These are phyloP conservation scores for Alviniconcha strummeri DNA, from an alignment of 2,888 invertebrate species.

Conservation along the genomic window DNA sequence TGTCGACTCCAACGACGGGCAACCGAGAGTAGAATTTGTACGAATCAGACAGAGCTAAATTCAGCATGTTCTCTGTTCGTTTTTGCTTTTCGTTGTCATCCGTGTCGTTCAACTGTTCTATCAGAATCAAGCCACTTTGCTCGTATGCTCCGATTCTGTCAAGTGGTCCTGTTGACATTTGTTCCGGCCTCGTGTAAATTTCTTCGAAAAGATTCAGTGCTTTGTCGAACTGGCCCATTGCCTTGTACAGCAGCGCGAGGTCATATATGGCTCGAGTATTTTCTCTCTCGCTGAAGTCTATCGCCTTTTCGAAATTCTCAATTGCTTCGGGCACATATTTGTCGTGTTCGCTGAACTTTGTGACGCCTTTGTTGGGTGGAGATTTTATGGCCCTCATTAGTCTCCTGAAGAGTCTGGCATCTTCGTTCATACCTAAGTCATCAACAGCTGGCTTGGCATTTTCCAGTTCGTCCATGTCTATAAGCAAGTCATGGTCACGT, in stretches of 20 bases:
- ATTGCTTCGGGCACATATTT: slow-evolving; percentile 10
- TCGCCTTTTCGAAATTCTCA: slow-evolving; percentile 7
- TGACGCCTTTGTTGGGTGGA: background rate
- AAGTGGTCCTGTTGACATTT: too few species aligned
- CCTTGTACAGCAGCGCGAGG: background rate
- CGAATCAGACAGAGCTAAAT: too few species aligned
- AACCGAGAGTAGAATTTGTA: too few species aligned
- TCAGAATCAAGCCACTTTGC: too few species aligned
- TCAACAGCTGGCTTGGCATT: background rate
- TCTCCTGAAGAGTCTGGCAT: slow-evolving; percentile 1
- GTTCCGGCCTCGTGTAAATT: too few species aligned
- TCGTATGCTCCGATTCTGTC: too few species aligned
- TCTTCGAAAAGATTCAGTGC: background rate
- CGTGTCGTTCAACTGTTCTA: too few species aligned
- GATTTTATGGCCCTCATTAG: slow-evolving; percentile 17
- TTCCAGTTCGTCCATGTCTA: background rate
- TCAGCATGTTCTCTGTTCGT: too few species aligned
- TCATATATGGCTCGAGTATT: slow-evolving; percentile 18
- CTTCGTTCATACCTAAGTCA: background rate
- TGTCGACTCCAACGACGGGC: too few species aligned
- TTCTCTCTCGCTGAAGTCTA: slow-evolving; percentile 2
- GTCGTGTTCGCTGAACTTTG: background rate
- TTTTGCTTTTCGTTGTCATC: too few species aligned
- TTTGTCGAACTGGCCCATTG: background rate
- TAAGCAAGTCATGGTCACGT: background rate